Evolutionary conservation across 2,797 vertebrate species (phyloP).

Genomic region (Pipistrellus nathusii): DNA sequence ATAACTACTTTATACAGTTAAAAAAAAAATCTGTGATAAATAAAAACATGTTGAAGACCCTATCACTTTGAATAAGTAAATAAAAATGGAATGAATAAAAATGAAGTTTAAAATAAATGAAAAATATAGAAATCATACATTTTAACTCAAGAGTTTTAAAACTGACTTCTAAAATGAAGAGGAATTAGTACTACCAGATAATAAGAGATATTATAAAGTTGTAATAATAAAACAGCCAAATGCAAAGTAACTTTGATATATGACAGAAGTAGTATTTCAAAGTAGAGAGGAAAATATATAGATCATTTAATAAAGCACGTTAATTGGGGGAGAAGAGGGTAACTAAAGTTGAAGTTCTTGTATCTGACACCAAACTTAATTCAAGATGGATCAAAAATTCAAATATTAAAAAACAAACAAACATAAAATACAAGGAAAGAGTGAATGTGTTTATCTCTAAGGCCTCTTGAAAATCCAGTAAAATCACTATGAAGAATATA

Average conservation of each 20-base stretch:
- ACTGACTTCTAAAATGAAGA: slow-evolving; percentile 46
- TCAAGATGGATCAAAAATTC: background rate
- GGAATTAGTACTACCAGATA: slow-evolving; percentile 8
- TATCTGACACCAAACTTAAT: slow-evolving; percentile 52
- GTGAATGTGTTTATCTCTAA: slow-evolving; percentile 4
- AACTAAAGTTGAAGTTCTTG: background rate
- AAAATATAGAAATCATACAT: background rate
- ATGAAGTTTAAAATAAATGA: slow-evolving; percentile 14
- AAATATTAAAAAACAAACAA: background rate
- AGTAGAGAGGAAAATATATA: background rate
- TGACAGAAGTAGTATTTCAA: slow-evolving; percentile 15
- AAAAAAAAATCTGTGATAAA: slow-evolving; percentile 48
- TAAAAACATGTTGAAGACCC: slow-evolving; percentile 9
- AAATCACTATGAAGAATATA: slow-evolving; percentile 21
- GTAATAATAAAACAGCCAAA: background rate
- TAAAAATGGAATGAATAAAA: slow-evolving; percentile 45
- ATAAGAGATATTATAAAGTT: slow-evolving; percentile 27
- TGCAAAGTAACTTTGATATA: background rate
- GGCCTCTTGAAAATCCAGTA: background rate
- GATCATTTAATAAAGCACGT: background rate
- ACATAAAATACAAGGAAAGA: background rate
- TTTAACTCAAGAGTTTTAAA: slow-evolving; percentile 39
- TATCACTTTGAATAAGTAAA: slow-evolving; percentile 21
- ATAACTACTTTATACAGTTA: background rate
- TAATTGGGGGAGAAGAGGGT: background rate